Evolutionary conservation across 2,113 vertebrate genomes (phyloP).

Genomic region (Rafetus swinhoei): DNA sequence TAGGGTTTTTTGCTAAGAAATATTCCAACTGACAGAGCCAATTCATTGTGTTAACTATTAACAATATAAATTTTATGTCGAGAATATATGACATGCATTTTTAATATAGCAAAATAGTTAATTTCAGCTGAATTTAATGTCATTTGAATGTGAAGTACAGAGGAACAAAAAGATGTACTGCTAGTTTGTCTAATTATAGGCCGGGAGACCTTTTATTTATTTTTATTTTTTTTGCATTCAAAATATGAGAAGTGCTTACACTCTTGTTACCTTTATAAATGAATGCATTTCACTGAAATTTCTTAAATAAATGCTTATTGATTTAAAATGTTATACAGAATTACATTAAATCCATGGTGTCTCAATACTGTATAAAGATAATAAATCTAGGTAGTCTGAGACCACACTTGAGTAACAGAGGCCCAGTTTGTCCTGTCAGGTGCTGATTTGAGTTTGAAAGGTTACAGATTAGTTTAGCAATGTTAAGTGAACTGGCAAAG

Average conservation of each 20-base stretch:
- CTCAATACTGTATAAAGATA: constrained; percentile 69
- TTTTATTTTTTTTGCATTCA: neutral
- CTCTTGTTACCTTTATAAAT: constrained; percentile 50
- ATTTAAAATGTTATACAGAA: constrained; percentile 71
- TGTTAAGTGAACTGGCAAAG: constrained; percentile 90
- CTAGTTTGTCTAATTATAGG: neutral
- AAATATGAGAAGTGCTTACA: constrained; percentile 10
- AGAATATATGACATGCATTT: neutral
- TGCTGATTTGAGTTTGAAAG: constrained; percentile 81
- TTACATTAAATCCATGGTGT: constrained; percentile 60
- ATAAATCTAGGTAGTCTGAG: constrained; percentile 73
- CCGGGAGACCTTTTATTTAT: no score
- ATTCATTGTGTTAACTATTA: constrained; percentile 60
- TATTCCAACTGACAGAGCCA: constrained; percentile 69
- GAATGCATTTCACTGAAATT: constrained; percentile 66
- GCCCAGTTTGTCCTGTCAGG: constrained; percentile 78
- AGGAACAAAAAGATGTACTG: neutral
- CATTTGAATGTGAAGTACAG: neutral
- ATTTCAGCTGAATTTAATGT: constrained; percentile 5
- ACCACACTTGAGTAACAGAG: constrained; percentile 73
- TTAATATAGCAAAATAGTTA: neutral
- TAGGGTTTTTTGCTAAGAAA: constrained; percentile 67
- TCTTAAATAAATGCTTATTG: constrained; percentile 73
- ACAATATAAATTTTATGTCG: constrained; percentile 63
- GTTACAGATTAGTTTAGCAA: constrained; percentile 86